Evolutionary conservation across 2,888 invertebrate species (phyloP).

Genomic region (Lithophane ornitopus): DNA sequence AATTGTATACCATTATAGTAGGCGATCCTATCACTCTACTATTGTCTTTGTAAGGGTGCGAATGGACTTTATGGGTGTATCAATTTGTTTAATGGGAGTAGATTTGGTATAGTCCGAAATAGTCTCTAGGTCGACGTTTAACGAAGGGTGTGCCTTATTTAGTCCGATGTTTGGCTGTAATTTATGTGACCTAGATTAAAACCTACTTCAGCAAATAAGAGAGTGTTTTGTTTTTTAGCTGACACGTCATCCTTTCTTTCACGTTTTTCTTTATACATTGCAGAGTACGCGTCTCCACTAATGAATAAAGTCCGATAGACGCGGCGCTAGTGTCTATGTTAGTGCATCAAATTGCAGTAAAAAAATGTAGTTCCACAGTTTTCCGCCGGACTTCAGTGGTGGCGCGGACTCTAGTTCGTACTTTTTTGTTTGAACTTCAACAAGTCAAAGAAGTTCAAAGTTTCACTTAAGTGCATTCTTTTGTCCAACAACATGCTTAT

Average conservation of each 20-base stretch:
- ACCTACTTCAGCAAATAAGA: background rate
- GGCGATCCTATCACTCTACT: constrained; percentile 68
- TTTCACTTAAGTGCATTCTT: background rate
- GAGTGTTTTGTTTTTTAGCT: background rate
- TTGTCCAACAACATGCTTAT: background rate
- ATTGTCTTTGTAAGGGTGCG: constrained; percentile 69
- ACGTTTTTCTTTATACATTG: background rate
- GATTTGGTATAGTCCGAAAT: constrained; percentile 43
- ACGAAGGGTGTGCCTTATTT: constrained; percentile 35
- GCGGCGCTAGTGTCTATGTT: no score
- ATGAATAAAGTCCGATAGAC: no score
- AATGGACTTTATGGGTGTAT: constrained; percentile 65
- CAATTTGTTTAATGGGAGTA: constrained; percentile 69
- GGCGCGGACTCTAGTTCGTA: no score
- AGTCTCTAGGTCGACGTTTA: constrained; percentile 28
- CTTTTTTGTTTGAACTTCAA: background rate
- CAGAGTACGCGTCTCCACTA: no score
- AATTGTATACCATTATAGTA: constrained; percentile 71
- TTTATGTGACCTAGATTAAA: constrained; percentile 25
- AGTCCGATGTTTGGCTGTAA: constrained; percentile 6
- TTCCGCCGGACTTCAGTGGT: no score
- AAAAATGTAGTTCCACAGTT: no score
- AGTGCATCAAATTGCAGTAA: no score
- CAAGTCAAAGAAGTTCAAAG: background rate
- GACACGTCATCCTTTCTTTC: background rate